Evolutionary conservation across 2,113 vertebrate genomes (phyloP), one percentile per base, ranked within the genome.

Genomic region (Equus quagga): DNA sequence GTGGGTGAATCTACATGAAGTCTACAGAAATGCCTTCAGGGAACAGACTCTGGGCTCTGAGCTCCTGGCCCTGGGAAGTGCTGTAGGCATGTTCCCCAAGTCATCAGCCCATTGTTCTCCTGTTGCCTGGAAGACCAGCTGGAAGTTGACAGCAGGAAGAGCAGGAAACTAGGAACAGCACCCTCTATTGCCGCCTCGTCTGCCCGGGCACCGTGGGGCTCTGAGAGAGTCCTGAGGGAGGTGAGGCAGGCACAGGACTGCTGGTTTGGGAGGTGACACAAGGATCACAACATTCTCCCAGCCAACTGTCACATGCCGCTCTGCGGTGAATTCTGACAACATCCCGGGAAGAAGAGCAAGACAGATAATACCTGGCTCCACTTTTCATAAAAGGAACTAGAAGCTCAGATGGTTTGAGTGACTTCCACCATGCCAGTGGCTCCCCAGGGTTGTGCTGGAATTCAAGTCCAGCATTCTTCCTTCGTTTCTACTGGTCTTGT

Each of bases 271-370:
- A 23, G 60, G 19, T 9, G 44, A 62, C 1, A 2, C 51, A 14
- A 12, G 70, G 58, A 28, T 1, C 1, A 7, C 0, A 0, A 44
- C 2, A 5, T 24, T 12, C 60, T 73, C 51, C 10, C 54, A 31
- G 19, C 8, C 5, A 3, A 15, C 18, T 24, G 46, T 64, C 33
- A 18, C 8, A 1, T 13, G 44, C 76, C 51, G 28, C 15, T 62
- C 49, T 51, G 31, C 0, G 18, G n/a, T 73, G 81, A 24, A 54
- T 36, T 44, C 75, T 31, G 49, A 51, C 3, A 0, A 18, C 33
- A 12, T 21, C 19, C 64, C 24, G 12, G 78, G 64, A 88, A 64
- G 46, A 64, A 31, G 51, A 95, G 3, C 11, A 46, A 56, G 89
- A 46, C 6, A 24, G 8, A 60, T 8, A 36, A 36, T n/a, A 28